Percentiles rank a stretch among this genome's conserved stretches.
Evolutionary conservation across 2,797 vertebrate species (phyloP).

Genomic region (Limnodromus scolopaceus): DNA sequence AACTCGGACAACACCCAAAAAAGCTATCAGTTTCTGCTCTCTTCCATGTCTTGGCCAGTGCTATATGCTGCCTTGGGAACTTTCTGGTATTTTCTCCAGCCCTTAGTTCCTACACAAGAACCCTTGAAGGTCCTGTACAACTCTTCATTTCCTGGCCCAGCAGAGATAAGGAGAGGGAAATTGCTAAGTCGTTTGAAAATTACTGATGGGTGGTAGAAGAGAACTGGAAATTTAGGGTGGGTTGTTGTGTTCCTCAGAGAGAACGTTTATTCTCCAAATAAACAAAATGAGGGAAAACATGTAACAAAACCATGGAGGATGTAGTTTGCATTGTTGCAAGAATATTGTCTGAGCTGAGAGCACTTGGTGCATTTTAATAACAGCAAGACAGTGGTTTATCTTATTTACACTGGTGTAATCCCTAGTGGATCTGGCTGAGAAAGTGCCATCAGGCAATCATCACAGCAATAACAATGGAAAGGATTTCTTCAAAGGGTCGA

Average conservation of each 20-base stretch:
- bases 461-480: neutral
- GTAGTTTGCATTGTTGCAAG: neutral
- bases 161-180: neutral
- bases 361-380: neutral
- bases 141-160: neutral
- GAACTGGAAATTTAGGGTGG: neutral
- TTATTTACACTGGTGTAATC: constrained; percentile 48
- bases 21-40: neutral
- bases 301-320: neutral
- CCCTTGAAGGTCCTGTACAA: neutral
- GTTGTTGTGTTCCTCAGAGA: neutral
- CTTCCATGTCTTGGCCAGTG: neutral
- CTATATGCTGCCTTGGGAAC: neutral
- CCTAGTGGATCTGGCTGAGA: constrained; percentile 34
- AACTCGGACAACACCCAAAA: neutral
- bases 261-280: neutral
- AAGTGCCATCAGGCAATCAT: constrained; percentile 10
- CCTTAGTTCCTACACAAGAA: neutral
- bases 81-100: neutral
- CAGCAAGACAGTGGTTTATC: neutral
- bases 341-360: neutral
- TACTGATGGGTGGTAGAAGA: neutral
- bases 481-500: neutral
- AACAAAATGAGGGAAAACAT: neutral
- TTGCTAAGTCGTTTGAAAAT: neutral